Conservation (phyloP, 2,797 vertebrate genomes). For the Phataginus tricuspis region DNA sequence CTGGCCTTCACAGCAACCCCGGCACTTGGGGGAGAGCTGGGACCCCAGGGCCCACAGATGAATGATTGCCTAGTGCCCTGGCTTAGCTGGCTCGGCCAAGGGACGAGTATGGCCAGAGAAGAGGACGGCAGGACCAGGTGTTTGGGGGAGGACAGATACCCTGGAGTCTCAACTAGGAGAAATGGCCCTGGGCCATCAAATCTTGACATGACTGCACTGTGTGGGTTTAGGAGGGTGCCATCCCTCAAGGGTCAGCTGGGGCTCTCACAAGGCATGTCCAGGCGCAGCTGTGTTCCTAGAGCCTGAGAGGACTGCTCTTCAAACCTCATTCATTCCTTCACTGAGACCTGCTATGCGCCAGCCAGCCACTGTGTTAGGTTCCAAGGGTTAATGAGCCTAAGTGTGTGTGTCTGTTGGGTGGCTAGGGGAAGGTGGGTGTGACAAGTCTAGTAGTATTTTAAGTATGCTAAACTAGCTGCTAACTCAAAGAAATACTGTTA, state of each 20-base stretch:
- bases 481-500: not conserved
- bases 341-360: not conserved
- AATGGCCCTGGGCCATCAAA: not conserved
- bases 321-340: not conserved
- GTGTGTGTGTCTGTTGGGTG: not conserved
- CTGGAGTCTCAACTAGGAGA: not conserved
- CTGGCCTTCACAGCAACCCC: not conserved
- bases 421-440: not conserved
- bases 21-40: accelerated
- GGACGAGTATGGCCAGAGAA: not conserved
- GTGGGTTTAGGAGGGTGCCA: not conserved
- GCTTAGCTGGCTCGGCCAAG: accelerated
- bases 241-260: not conserved
- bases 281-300: not conserved
- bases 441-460: not conserved
- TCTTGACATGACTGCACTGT: not conserved
- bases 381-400: not conserved
- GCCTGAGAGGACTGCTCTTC: not conserved
- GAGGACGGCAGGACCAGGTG: not conserved
- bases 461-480: not conserved
- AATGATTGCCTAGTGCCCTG: not conserved
- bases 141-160: not conserved
- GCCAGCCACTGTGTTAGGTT: accelerated
- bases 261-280: not conserved
- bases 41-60: accelerated